phyloP scores from a whole-genome alignment of 2,113 vertebrate species.

The Pseudorasbora parva region DNA sequence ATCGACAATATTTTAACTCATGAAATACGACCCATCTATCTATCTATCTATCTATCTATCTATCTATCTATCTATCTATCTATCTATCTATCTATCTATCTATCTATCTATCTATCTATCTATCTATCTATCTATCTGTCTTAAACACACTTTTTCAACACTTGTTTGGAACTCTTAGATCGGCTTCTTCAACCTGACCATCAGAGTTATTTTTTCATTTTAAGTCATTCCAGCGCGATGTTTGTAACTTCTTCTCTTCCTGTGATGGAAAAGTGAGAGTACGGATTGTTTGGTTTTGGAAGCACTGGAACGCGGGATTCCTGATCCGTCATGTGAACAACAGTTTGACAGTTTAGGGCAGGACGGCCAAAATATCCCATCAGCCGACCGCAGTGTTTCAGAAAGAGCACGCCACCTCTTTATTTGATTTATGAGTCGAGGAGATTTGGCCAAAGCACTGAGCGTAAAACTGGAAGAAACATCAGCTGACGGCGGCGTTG shows the following conservation, averaged over 20 bases:
- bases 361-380: neutral
- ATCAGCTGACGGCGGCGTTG: no score
- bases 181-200: neutral
- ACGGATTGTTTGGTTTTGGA: neutral
- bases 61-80: no score
- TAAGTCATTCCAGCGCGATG: neutral
- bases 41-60: no score
- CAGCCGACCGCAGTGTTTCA: neutral
- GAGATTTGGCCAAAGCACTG: neutral
- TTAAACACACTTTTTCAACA: no score
- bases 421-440: neutral
- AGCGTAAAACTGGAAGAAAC: neutral
- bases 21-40: no score
- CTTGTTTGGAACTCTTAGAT: neutral
- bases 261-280: constrained; percentile 2
- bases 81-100: no score
- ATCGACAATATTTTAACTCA: no score
- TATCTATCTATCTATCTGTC: no score
- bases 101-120: no score
- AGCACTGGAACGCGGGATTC: constrained; percentile 18
- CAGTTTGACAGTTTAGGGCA: neutral
- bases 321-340: constrained; percentile 17
- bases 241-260: constrained; percentile 1
- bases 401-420: neutral
- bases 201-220: neutral